Evolutionary conservation across 2,113 vertebrate species (phyloP), one percentile per base, ranked within the genome.

Genomic region (Ctenomys sociabilis): DNA sequence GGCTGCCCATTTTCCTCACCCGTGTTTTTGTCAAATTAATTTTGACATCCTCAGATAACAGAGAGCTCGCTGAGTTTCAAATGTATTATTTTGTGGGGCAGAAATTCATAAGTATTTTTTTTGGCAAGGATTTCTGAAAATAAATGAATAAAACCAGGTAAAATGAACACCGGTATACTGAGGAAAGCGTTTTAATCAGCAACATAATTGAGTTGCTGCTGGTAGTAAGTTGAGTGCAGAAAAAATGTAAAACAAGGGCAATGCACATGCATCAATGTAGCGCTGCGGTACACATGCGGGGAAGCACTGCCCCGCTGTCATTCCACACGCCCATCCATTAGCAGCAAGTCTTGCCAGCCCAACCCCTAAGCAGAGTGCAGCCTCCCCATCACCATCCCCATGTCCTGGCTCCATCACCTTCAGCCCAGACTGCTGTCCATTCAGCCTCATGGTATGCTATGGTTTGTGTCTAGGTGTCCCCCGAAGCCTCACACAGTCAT

Each of bases 11-110:
- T 88, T 90, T 73, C 90, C 54, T 97, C 77, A 68, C 3, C 4
- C 49, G 85, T 78, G 91, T 89, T 96, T 95, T 49, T 93, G 94
- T 92, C 75, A 97, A 96, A 96, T 97, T 85, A 94, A 96, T 63
- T 93, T 63, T 97, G 97, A 95, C 92, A 95, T 90, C 45, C 35
- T 66, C 73, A 80, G 84, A 83, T 81, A 96, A 94, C 35, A 73
- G 80, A 92, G 14, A 88, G 96, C 85, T 95, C 12, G 1, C 75
- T 92, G 93, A 91, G 94, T 96, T 91, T 87, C 93, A 84, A 66
- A 86, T 54, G 72, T 49, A n/a, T 77, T 32, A 64, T 30, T 95
- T 37, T n/a, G 26, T 75, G 78, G 86, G 40, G 30, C 28, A 87
- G 85, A 64, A 81, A 95, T 70, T 94, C 90, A 93, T 19, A 92